Conservation (phyloP, 1,140 invertebrate genomes). For the Cephus cinctus region DNA sequence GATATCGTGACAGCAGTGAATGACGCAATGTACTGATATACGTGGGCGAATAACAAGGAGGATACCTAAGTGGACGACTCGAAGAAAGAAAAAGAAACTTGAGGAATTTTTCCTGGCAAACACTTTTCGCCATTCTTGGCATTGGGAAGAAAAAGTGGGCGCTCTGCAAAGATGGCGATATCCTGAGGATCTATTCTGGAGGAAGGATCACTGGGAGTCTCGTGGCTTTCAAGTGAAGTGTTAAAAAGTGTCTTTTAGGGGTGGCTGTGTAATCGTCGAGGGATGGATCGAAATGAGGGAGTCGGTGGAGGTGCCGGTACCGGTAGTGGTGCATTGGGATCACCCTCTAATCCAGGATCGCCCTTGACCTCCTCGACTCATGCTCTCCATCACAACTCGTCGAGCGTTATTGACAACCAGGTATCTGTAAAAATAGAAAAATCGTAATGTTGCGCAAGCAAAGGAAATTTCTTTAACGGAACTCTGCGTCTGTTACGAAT, state of each 20-base stretch:
- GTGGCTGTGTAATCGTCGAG: constrained; percentile 2
- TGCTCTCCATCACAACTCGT: constrained; percentile 29
- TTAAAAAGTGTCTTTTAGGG: background rate
- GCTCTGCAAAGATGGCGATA: background rate
- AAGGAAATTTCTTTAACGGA: background rate
- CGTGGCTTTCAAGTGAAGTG: constrained; percentile 1
- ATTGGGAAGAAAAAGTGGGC: too few relatives aligned
- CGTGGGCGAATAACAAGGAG: too few relatives aligned
- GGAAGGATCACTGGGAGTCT: too few relatives aligned
- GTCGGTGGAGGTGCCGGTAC: constrained; percentile 5
- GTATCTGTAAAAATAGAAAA: constrained; percentile 19
- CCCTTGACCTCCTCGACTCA: constrained; percentile 36
- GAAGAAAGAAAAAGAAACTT: too few relatives aligned
- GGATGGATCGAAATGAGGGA: constrained; percentile 43
- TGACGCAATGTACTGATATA: too few relatives aligned
- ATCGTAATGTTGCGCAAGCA: background rate
- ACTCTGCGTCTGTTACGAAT: constrained; percentile 5
- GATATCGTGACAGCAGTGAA: too few relatives aligned
- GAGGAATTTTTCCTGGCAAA: too few relatives aligned
- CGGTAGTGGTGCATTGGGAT: too few relatives aligned
- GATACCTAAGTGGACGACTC: too few relatives aligned
- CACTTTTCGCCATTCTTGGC: too few relatives aligned
- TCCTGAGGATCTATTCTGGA: too few relatives aligned
- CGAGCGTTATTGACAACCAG: constrained; percentile 38
- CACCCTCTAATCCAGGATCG: constrained; percentile 32